phyloP scores from a whole-genome alignment of 2,888 invertebrate species.

The Drosophila robusta region DNA sequence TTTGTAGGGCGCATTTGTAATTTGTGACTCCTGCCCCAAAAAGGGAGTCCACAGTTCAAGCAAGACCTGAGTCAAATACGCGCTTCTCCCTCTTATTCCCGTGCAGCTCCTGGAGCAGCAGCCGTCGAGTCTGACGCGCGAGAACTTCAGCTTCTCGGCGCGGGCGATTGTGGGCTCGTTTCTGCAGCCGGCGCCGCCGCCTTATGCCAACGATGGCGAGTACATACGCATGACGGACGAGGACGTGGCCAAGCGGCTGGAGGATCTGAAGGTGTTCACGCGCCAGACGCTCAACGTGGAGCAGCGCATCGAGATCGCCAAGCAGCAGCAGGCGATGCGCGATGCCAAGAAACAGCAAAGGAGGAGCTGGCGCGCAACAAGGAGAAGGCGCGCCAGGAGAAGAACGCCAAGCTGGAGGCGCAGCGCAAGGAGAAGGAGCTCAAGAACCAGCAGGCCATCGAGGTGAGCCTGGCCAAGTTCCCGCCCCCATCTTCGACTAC shows the following conservation, averaged over 20 bases:
- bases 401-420: slow-evolving; percentile 93
- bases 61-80: not conserved
- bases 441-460: slow-evolving; percentile 93
- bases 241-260: slow-evolving; percentile 91
- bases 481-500: not conserved
- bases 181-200: slow-evolving; percentile 90
- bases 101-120: slow-evolving; percentile 87
- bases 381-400: slow-evolving; percentile 87
- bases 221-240: slow-evolving; percentile 91
- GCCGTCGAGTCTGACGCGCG: slow-evolving; percentile 89
- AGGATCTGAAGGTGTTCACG: slow-evolving; percentile 89
- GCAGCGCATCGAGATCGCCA: slow-evolving; percentile 91
- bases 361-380: slow-evolving; percentile 87
- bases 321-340: slow-evolving; percentile 89
- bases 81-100: slow-evolving; percentile 82
- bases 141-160: slow-evolving; percentile 97
- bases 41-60: not conserved
- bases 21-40: not conserved
- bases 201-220: slow-evolving; percentile 88
- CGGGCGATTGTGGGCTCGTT: slow-evolving; percentile 96
- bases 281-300: slow-evolving; percentile 89
- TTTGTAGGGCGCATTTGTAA: slow-evolving; percentile 78
- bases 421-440: slow-evolving; percentile 92
- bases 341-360: slow-evolving; percentile 91
- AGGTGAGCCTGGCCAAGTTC: slow-evolving; percentile 87